A percentile compares a stretch with the other conserved stretches of the same genome.
Evolutionary conservation across 2,113 vertebrate species (phyloP).

Genomic region (Psilopsiagon aymara): DNA sequence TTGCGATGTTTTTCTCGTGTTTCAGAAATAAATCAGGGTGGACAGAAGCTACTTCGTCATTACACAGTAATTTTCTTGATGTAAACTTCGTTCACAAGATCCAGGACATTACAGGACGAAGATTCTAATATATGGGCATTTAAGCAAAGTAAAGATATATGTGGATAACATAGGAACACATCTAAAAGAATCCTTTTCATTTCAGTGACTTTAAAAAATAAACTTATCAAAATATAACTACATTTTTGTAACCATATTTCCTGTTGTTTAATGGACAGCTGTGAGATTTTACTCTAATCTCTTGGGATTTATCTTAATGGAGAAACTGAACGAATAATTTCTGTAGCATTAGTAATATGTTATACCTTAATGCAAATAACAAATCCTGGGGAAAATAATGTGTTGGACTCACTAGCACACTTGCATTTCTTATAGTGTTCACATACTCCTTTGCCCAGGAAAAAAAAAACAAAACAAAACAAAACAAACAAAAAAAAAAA

Average conservation of each 20-base stretch:
- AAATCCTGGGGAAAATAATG: background rate
- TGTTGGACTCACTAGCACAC: background rate
- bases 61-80: slow-evolving; percentile 7
- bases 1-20: background rate
- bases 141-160: background rate
- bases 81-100: background rate
- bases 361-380: background rate
- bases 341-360: background rate
- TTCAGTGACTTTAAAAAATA: slow-evolving; percentile 18
- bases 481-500: background rate
- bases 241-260: slow-evolving; percentile 18
- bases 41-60: background rate
- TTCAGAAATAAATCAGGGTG: slow-evolving; percentile 30
- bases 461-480: background rate
- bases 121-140: background rate
- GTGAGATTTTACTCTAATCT: background rate
- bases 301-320: background rate
- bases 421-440: background rate
- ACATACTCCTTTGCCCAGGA: background rate
- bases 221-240: slow-evolving; percentile 3
- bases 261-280: slow-evolving; percentile 29
- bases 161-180: background rate
- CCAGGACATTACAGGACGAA: background rate
- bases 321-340: slow-evolving; percentile 9
- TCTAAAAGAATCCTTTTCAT: background rate